Percentiles rank a stretch among this genome's conserved stretches.
Evolutionary conservation across 2,113 vertebrate genomes (phyloP).

Genomic region (Psilopogon haemacephalus): DNA sequence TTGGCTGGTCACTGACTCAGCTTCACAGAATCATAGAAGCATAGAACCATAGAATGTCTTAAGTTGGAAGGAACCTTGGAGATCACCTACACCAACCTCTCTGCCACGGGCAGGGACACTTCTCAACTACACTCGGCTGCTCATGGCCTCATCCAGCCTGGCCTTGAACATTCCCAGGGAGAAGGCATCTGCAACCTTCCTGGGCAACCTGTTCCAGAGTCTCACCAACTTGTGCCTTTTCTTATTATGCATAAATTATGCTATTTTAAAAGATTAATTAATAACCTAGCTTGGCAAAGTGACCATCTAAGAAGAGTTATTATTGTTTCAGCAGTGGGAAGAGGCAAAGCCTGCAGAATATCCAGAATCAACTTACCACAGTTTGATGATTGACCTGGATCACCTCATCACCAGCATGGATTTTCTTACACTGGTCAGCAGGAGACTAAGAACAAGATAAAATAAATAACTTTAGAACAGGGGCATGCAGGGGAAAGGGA

Average conservation of each 20-base stretch:
- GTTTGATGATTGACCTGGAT: constrained; percentile 79
- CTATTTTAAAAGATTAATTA: not conserved
- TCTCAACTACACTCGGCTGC: too few species aligned
- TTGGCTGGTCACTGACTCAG: not conserved
- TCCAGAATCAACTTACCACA: constrained; percentile 74
- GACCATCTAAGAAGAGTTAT: not conserved
- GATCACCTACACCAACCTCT: too few species aligned
- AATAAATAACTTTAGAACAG: not conserved
- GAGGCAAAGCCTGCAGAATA: not conserved
- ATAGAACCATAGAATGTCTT: too few species aligned
- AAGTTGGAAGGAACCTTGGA: too few species aligned
- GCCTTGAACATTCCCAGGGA: too few species aligned
- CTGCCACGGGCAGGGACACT: too few species aligned
- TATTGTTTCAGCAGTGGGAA: not conserved
- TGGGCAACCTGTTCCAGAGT: too few species aligned
- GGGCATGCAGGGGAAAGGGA: not conserved
- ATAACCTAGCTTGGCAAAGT: not conserved
- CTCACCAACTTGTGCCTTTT: not conserved
- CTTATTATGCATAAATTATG: not conserved
- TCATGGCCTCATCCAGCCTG: too few species aligned
- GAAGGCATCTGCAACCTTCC: too few species aligned
- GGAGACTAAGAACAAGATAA: constrained; percentile 73
- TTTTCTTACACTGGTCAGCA: constrained; percentile 82
- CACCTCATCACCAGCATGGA: constrained; percentile 78
- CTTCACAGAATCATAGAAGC: too few species aligned